Percentiles rank a stretch among this genome's conserved stretches.
These are phyloP conservation scores for Hapalemur alaotrensis DNA, from an alignment of 2,797 vertebrate genomes.

Conservation along the genomic window DNA sequence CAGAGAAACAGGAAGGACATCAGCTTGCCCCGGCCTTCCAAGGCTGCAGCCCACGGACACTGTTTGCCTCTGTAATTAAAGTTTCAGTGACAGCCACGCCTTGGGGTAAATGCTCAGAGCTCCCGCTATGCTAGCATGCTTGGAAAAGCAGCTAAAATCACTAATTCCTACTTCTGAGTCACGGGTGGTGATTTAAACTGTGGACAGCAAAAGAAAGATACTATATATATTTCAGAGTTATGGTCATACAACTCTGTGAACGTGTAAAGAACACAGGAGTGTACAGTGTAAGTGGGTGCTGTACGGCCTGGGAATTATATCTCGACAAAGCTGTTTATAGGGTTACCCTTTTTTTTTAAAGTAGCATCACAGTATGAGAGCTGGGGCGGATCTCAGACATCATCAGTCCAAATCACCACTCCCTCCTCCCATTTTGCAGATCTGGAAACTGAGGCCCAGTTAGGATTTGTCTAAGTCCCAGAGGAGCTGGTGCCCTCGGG, in stretches of 20 bases:
- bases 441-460: not conserved
- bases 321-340: not conserved
- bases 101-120: not conserved
- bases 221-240: not conserved
- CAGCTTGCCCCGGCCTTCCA: rapidly evolving
- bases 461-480: not conserved
- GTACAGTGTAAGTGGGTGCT: not conserved
- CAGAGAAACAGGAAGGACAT: not conserved
- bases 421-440: not conserved
- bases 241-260: not conserved
- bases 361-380: not conserved
- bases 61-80: not conserved
- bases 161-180: not conserved
- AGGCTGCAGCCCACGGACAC: not conserved
- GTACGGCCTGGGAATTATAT: rapidly evolving
- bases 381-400: not conserved
- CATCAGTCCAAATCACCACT: not conserved
- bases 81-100: not conserved
- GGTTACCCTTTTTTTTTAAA: not conserved
- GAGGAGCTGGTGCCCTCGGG: not conserved
- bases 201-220: not conserved
- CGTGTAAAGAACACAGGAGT: not conserved
- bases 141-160: not conserved
- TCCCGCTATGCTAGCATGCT: rapidly evolving
- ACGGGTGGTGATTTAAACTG: not conserved